Evolutionary conservation across 2,797 vertebrate species (phyloP).

Genomic region (Urosaurus nigricauda): DNA sequence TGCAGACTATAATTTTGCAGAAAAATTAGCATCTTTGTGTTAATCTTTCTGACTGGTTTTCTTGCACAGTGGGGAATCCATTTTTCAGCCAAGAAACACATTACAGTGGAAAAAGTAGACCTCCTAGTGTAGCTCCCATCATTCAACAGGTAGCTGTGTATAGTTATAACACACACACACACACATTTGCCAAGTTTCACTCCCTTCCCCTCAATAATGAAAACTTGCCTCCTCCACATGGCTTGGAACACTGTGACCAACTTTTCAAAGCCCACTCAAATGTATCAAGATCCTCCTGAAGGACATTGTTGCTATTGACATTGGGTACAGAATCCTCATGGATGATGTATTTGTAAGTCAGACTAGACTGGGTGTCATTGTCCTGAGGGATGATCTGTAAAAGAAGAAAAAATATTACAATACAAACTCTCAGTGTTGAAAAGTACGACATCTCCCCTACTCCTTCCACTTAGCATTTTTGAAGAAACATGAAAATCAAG

Average conservation of each 20-base stretch:
- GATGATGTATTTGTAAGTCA: conserved; percentile 96
- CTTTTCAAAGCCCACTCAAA: conserved; percentile 98
- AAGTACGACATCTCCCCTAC: background rate
- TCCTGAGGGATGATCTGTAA: conserved; percentile 92
- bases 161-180: background rate
- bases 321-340: conserved; percentile 94
- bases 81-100: no score
- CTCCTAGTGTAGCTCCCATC: background rate
- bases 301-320: conserved; percentile 95
- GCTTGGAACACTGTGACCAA: conserved; percentile 95
- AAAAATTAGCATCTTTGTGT: no score
- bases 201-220: background rate
- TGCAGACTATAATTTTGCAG: no score
- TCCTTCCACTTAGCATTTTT: background rate
- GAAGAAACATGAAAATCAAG: background rate
- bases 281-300: conserved; percentile 89
- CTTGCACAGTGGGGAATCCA: no score
- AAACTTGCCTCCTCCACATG: conserved; percentile 91
- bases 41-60: no score
- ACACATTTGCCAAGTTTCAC: background rate
- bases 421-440: no score
- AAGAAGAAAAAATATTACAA: background rate
- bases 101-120: no score
- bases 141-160: background rate
- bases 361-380: conserved; percentile 91